A percentile compares a stretch with the other conserved stretches of the same genome.
Conservation (phyloP, 30 jellyfish, hydroid and myxozoan genomes). For the Cassiopea andromeda region DNA sequence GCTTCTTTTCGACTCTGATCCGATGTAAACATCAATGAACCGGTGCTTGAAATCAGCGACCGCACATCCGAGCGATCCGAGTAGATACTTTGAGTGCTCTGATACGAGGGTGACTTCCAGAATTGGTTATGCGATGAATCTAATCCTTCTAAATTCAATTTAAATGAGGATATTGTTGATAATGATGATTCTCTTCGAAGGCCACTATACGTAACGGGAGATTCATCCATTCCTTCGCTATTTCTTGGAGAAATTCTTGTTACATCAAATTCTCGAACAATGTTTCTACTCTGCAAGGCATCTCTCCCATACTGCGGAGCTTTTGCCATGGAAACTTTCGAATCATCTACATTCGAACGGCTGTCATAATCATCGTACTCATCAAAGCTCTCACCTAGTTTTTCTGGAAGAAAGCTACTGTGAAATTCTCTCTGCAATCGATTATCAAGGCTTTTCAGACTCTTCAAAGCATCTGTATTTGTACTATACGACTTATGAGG, state of each 20-base stretch:
- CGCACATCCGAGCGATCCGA: conserved; percentile 41
- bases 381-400: not conserved
- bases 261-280: conserved; percentile 28
- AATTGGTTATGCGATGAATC: conserved; percentile 22
- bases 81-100: conserved; percentile 26
- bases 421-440: conserved; percentile 57
- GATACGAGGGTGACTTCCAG: not conserved
- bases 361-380: not conserved
- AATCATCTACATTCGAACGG: not conserved
- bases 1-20: conserved; percentile 35
- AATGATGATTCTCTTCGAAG: conserved; percentile 25
- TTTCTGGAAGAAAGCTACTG: conserved; percentile 22
- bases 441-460: conserved; percentile 78
- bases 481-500: conserved; percentile 68
- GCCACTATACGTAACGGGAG: conserved; percentile 3
- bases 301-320: not conserved
- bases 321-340: not conserved
- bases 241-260: conserved; percentile 13
- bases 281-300: not conserved
- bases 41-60: conserved; percentile 60
- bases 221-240: not conserved
- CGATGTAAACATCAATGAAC: conserved; percentile 47
- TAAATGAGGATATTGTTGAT: conserved; percentile 32
- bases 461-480: conserved; percentile 81
- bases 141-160: conserved; percentile 28